These are phyloP conservation scores for Ceratitis capitata DNA, from an alignment of 1,140 invertebrate species.

Conservation along the genomic window DNA sequence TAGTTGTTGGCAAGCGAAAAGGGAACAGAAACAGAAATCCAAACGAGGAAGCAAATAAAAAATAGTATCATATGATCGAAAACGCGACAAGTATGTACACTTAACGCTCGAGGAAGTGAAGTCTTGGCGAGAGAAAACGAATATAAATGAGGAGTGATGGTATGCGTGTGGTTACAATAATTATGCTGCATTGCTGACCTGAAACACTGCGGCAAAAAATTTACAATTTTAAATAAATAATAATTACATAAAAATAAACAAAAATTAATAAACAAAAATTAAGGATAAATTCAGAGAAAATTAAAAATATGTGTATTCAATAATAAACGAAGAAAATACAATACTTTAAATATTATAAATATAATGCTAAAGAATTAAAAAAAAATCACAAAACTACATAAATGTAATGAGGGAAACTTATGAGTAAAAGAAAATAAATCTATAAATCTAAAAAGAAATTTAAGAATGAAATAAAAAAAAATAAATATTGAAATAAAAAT, in stretches of 20 bases:
- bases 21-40: neutral
- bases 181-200: slow-evolving; percentile 5
- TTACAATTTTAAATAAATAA: slow-evolving; percentile 17
- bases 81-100: neutral
- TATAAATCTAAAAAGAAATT: neutral
- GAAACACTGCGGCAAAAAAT: neutral
- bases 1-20: slow-evolving; percentile 16
- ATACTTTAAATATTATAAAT: neutral
- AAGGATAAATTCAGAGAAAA: neutral
- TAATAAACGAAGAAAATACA: neutral
- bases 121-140: neutral
- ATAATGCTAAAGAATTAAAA: neutral
- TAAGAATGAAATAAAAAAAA: neutral
- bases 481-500: neutral
- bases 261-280: neutral
- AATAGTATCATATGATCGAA: neutral
- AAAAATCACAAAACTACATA: neutral
- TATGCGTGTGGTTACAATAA: neutral
- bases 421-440: neutral
- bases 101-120: neutral
- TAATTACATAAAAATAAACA: neutral
- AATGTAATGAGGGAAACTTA: neutral
- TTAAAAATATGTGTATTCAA: neutral
- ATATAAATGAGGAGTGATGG: neutral
- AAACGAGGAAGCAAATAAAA: neutral